Conservation (phyloP, 2,888 invertebrate species). For the Drosophila trichaetosa region DNA sequence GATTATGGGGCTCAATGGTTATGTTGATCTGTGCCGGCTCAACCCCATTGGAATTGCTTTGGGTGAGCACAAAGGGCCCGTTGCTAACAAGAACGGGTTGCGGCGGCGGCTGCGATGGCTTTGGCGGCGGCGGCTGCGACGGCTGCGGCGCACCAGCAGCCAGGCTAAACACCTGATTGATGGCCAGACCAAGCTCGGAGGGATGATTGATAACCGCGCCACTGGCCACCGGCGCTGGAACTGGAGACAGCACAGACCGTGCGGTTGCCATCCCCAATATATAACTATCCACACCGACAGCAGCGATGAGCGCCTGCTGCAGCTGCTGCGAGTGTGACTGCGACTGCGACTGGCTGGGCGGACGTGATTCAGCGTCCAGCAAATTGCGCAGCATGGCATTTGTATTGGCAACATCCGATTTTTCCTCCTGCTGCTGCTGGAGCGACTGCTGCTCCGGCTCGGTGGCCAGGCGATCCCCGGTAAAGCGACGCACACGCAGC, state of each 20-base stretch:
- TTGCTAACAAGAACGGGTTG: conserved; percentile 9
- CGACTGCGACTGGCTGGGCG: conserved; percentile 25
- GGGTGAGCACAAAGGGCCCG: conserved; percentile 42
- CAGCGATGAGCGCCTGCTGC: conserved; percentile 34
- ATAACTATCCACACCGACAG: conserved; percentile 40
- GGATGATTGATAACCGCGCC: conserved; percentile 24
- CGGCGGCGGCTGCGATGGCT: too few species aligned
- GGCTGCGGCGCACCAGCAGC: conserved; percentile 3
- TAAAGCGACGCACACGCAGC: conserved; percentile 78
- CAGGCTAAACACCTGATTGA: conserved; percentile 63
- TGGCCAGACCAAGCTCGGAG: conserved; percentile 59
- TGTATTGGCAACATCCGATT: background rate
- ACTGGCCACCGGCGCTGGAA: background rate
- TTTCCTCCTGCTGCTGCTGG: background rate
- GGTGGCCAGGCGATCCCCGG: conserved; percentile 64
- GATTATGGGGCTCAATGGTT: conserved; percentile 46
- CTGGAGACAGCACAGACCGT: background rate
- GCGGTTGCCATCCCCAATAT: background rate
- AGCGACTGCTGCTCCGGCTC: background rate
- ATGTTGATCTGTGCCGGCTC: conserved; percentile 60
- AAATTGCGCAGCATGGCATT: conserved; percentile 52
- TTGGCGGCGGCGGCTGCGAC: too few species aligned
- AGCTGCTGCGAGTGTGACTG: conserved; percentile 1
- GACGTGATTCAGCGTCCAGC: conserved; percentile 45
- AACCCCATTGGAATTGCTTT: conserved; percentile 14